Evolutionary conservation across 2,113 vertebrate species (phyloP), one percentile per base, ranked within the genome.

Genomic region (Phaethornis superciliosus): DNA sequence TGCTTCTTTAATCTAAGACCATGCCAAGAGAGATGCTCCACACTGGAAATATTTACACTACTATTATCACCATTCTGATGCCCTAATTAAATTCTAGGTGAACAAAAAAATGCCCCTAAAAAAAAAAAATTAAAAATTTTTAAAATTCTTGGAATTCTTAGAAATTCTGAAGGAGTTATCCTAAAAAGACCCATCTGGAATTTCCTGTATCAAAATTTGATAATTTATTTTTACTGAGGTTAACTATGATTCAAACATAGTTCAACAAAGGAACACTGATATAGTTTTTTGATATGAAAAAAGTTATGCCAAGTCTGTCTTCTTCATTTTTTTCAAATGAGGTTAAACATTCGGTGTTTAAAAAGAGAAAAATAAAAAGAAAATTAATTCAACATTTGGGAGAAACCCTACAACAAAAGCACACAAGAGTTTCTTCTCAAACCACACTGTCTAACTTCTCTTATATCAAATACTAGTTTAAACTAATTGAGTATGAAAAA

Each of bases 201-300:
- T 78, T 67, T 81, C 40, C 56, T 78, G 52, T 13, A 33, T 92
- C 23, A 62, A 74, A 63, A 85, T 52, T 44, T 52, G 42, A 28
- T 85, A 52, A 47, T 77, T 85, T 4, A 40, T 59, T 89, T 89
- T 89, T 47, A 74, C 33, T 56, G 91, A 83, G 26, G 22, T 77
- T 88, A 69, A 76, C 15, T 70, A 62, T 58, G 23, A 83, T 88
- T n/a, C n/a, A n/a, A n/a, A n/a, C n/a, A n/a, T n/a, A 94, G 92
- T 96, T 97, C 96, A 96, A 90, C 95, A 96, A 95, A 89, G 91
- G 94, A 97, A 96, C 92, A 96, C 89, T 95, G 94, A 95, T 95
- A 96, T 75, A 17, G 4, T 96, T 35, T 89, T 83, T 83, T 86
- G 96, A 84, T 92, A 72, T 89, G 94, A 96, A 97, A 81, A 92